Conservation (phyloP, 2,113 vertebrate species). For the Zosterops hypoxanthus region DNA sequence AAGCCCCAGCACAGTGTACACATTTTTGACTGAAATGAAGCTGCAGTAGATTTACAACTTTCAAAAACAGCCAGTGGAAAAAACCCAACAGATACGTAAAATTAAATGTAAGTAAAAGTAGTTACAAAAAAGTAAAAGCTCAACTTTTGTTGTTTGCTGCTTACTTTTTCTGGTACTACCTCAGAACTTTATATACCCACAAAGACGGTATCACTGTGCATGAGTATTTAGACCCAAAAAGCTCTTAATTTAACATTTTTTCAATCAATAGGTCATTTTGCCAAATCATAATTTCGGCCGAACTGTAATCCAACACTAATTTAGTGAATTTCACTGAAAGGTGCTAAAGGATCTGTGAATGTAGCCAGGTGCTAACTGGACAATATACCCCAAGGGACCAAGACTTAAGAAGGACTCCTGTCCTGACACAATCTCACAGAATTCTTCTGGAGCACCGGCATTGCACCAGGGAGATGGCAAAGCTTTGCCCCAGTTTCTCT, state of each 20-base stretch:
- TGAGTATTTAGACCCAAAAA: background rate
- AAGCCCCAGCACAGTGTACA: background rate
- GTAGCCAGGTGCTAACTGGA: background rate
- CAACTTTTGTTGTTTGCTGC: background rate
- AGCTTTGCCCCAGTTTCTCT: conserved; percentile 18
- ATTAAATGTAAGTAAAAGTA: background rate
- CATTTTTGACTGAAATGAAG: background rate
- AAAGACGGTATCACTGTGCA: accelerated
- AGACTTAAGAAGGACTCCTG: background rate
- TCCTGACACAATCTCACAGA: background rate
- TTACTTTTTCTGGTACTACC: background rate
- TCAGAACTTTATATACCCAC: background rate
- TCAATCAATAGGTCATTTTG: background rate
- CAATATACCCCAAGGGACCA: background rate
- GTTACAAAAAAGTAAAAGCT: background rate
- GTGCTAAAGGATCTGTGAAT: background rate
- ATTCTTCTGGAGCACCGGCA: background rate
- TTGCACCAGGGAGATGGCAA: background rate
- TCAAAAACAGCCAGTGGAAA: background rate
- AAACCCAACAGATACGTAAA: background rate
- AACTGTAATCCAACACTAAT: background rate
- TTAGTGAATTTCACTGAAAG: background rate
- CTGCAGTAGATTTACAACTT: background rate
- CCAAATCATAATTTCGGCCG: background rate
- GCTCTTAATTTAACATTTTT: background rate